Base-by-base conservation (phyloP, 2,888 invertebrate species). In the Diplazon laetatorius region DNA sequence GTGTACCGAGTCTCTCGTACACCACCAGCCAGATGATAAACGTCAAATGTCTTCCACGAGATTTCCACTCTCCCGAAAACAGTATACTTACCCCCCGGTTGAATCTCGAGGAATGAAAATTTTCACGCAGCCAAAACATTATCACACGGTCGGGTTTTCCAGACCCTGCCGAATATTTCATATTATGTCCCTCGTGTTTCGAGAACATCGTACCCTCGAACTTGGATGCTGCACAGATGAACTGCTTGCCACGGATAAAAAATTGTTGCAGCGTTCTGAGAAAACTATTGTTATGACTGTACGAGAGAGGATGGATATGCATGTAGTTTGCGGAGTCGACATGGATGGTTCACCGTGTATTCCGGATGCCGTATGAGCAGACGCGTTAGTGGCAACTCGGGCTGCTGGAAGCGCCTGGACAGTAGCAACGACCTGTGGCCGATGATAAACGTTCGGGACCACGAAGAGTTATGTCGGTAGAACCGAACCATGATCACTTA, bases 11-110 rank as follows among this genome's bases (percentile, higher is more conserved):
- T 75, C 71, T 62, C 66, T n/a, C n/a, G n/a, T n/a, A 65, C 39
- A 60, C 65, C 75, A 59, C 66, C 44, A 62, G 52, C 25, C 25
- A 48, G 60, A 75, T 78, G 75, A 71, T 75, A 62, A 71, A 75
- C 75, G 71, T 75, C 75, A 71, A 75, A 75, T 66, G 75, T 65
- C 74, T 75, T 70, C 46, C 65, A 37, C 60, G 52, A 74, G 65
- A 74, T 37, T 74, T 74, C 69, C 10, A 50, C 5, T 12, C 25
- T 5, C n/a, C n/a, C n/a, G n/a, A 22, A n/a, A 22, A 2, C 46
- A 48, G 8, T 18, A 12, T 8, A 48, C 46, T 48, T 48, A 48
- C 16, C 10, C n/a, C n/a, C n/a, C n/a, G n/a, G 46, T 18, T 48
- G 10, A 48, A 48, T 1, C 8, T 10, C 46, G 20, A 9, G 3